A percentile compares a stretch with the other conserved stretches of the same genome.
These are phyloP conservation scores for Tolypeutes matacus DNA, from an alignment of 2,797 vertebrate genomes.

Conservation along the genomic window DNA sequence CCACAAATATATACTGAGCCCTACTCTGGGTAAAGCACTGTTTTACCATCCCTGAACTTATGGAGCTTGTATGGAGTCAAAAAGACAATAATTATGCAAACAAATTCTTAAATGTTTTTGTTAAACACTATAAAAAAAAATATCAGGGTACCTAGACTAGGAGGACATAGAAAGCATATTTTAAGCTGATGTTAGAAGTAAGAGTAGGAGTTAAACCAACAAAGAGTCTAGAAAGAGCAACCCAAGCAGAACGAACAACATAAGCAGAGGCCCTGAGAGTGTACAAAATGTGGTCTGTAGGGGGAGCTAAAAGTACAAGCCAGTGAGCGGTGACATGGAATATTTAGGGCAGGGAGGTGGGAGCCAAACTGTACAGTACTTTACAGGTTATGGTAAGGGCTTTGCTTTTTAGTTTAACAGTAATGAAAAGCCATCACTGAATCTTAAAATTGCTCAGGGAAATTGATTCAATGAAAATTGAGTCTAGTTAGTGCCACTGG, in stretches of 20 bases:
- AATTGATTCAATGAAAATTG: background rate
- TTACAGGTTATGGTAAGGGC: background rate
- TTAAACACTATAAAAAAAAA: background rate
- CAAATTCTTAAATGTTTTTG: slow-evolving; percentile 29
- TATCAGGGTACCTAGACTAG: background rate
- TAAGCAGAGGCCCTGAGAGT: background rate
- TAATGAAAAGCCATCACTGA: background rate
- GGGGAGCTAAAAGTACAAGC: background rate
- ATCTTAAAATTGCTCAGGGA: background rate
- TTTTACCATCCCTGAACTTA: background rate
- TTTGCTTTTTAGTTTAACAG: background rate
- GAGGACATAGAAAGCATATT: background rate
- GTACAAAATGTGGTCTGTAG: background rate
- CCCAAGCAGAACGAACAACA: background rate
- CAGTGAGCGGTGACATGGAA: background rate
- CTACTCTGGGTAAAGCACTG: background rate
- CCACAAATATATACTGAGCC: background rate
- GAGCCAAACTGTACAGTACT: background rate
- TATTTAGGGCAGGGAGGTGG: too few relatives aligned
- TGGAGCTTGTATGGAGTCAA: background rate
- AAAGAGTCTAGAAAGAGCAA: background rate
- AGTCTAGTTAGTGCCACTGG: background rate
- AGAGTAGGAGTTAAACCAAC: background rate
- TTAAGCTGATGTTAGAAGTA: background rate
- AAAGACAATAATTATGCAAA: background rate